Evolutionary conservation across 2,797 vertebrate species (phyloP), one percentile per base, ranked within the genome.

Genomic region (Triplophysa yarkandensis): DNA sequence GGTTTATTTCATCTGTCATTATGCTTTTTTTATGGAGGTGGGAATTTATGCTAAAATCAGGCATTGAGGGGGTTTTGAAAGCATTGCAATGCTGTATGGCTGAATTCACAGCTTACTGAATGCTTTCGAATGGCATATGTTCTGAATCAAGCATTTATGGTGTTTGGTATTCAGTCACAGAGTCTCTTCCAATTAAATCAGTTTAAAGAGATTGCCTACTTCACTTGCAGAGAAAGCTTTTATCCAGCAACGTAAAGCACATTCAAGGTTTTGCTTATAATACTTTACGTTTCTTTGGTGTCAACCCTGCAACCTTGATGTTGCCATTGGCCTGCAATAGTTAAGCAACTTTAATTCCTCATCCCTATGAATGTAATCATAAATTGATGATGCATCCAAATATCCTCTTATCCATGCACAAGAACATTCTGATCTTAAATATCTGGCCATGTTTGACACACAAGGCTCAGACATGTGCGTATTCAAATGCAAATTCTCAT

Each of bases 361-460:
- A 48, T 34, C 41, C 48, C 55, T 48, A 32, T 41, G 54, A 19
- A 50, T 57, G 19, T 21, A 57, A 41, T 57, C 4, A 70, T 61
- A n/a, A 1, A 25, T 36, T 34, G 36, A 71, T 27, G 1, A 48
- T 25, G 44, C 6, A 4, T 36, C 10, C 19, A 27, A 25, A 60
- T 54, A 27, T 54, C 21, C 10, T 52, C 3, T 6, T 11, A 14
- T 0, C 14, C 19, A n/a, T 61, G 5, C 11, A 25, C 28, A 48
- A 62, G 19, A 23, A 19, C 19, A 8, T 2, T 46, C 17, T 46
- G 44, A 10, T 21, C 43, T 50, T 21, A 23, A 61, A 71, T 62
- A 62, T 62, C 39, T 62, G 6, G 60, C n/a, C 19, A 36, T 6
- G 19, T 62, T 36, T 10, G 10, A 27, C 50, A 61, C n/a, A 48